Base-by-base conservation (phyloP, 2,797 vertebrate species). In the Choloepus didactylus region DNA sequence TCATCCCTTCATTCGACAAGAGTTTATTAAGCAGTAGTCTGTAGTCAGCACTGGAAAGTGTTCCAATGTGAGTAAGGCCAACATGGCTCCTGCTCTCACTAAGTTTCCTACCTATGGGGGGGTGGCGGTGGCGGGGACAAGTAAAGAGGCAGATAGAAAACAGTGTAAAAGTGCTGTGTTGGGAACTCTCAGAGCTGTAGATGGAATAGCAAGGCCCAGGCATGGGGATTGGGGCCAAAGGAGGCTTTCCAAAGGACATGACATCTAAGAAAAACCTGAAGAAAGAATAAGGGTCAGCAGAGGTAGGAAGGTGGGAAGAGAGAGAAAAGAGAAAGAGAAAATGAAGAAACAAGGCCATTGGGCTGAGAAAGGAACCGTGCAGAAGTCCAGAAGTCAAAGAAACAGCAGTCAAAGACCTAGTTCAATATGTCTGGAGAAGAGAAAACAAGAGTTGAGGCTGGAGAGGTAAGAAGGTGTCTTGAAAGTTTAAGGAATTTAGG, bases 41-140 rank as follows among this genome's bases (percentile, higher is more conserved):
- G 27, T 21, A 6, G 16, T 88, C 27, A 23, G n/a, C 60, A 4
- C n/a, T 14, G 6, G 35, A 8, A 19, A 27, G 2, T 8, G 2
- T 41, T 16, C 35, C 2, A 0, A 15, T 0, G 27, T 23, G 38
- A 7, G 0, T 38, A 38, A 15, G 19, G 5, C 62, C 56, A n/a
- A 18, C 19, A 1, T 12, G 44, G 31, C 23, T 12, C 75, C 72
- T 86, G 21, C n/a, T 27, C 6, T 56, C n/a, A 2, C 31, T 10
- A 59, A 67, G 67, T 21, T 18, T 1, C 44, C 23, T 11, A 29
- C 16, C 38, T 1, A 87, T 35, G 35, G 35, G 35, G 35, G 35
- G 35, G n/a, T n/a, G n/a, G n/a, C n/a, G 19, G 72, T 44, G 60
- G 3, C 49, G 29, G 60, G 14, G 14, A 67, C 27, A 54, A 44